phyloP scores from a whole-genome alignment of 2,797 vertebrate species.

The Sylvilagus floridanus region DNA sequence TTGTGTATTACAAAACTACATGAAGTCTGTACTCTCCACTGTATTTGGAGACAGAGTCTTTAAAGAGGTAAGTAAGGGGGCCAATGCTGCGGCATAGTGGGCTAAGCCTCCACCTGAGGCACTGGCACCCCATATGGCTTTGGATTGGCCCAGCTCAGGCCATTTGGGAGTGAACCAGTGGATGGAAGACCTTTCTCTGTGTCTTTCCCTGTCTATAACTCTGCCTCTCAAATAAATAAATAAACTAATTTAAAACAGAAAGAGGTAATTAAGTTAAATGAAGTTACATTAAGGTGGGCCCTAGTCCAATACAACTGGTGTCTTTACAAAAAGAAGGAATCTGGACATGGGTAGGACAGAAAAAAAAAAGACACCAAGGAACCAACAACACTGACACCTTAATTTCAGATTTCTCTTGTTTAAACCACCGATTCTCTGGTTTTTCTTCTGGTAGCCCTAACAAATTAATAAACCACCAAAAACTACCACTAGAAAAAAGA shows the following conservation, averaged over 20 bases:
- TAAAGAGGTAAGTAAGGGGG: background rate
- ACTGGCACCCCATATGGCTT: too few species aligned
- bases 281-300: background rate
- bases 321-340: constrained; percentile 19
- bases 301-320: background rate
- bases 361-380: constrained; percentile 50
- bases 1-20: background rate
- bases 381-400: background rate
- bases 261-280: background rate
- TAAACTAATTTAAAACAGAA: background rate
- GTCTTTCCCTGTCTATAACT: too few species aligned
- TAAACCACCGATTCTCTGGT: background rate
- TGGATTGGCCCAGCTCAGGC: too few species aligned
- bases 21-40: background rate
- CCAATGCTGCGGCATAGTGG: too few species aligned
- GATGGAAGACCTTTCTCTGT: too few species aligned
- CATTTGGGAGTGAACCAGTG: too few species aligned
- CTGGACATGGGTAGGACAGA: background rate
- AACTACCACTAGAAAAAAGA: background rate
- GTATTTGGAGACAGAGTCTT: constrained; percentile 27
- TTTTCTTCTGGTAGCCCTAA: background rate
- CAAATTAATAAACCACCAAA: constrained; percentile 19
- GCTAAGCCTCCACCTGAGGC: too few species aligned
- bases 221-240: too few species aligned
- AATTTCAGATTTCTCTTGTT: constrained; percentile 33